Percentiles rank a stretch among this genome's conserved stretches.
Conservation (phyloP, 2,113 vertebrate genomes). For the Stomatorhinus ivindoensis region DNA sequence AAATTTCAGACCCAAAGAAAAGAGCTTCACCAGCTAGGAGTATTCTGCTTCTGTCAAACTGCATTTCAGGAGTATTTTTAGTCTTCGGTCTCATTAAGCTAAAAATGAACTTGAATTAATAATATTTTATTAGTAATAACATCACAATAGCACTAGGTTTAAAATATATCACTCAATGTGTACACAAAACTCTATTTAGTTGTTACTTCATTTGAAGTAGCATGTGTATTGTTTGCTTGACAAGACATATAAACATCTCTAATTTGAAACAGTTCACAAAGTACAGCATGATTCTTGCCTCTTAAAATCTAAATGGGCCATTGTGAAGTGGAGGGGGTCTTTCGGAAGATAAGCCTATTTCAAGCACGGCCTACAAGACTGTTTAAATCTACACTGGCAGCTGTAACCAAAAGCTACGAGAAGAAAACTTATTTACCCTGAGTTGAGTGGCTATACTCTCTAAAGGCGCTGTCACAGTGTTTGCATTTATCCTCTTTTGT, state of each 20-base stretch:
- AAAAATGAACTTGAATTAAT: neutral
- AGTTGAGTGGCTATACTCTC: neutral
- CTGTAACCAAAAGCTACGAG: conserved; percentile 57
- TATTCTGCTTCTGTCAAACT: neutral
- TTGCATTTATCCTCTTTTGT: neutral
- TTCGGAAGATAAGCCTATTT: conserved; percentile 63
- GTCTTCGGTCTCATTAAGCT: neutral
- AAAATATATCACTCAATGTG: neutral
- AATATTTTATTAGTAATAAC: too few species aligned
- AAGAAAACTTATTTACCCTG: conserved; percentile 47
- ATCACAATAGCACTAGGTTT: neutral
- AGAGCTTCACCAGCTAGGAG: neutral
- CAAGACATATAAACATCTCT: neutral
- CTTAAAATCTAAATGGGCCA: conserved; percentile 57
- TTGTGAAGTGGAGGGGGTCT: conserved; percentile 54
- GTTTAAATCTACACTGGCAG: conserved; percentile 65
- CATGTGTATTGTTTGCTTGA: neutral
- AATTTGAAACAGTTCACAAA: neutral
- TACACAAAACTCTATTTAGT: neutral
- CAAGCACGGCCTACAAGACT: conserved; percentile 49
- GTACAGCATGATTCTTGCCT: conserved; percentile 15
- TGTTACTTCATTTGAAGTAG: neutral
- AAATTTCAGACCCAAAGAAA: conserved; percentile 2
- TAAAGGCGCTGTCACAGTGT: neutral
- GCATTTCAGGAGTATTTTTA: neutral